These are phyloP conservation scores for Lasioglossum lativentre DNA, from an alignment of 2,888 invertebrate species.

Conservation along the genomic window DNA sequence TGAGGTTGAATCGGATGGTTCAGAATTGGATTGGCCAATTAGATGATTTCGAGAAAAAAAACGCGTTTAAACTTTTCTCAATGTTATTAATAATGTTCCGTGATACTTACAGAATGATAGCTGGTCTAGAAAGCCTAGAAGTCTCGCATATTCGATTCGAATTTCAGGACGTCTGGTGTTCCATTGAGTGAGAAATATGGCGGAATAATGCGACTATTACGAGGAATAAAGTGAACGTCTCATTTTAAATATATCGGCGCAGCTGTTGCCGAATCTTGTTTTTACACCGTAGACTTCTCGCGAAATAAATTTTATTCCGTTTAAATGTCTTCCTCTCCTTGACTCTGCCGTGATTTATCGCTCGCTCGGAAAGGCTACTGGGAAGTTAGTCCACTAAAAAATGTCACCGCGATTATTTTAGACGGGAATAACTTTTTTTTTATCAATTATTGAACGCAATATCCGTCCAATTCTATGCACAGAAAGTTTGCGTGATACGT, in stretches of 20 bases:
- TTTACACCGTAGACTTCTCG: background rate
- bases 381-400: background rate
- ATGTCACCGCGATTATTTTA: constrained; percentile 16
- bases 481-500: too few species aligned
- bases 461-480: too few species aligned
- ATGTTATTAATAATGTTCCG: too few species aligned
- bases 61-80: too few species aligned
- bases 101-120: too few species aligned
- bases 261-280: constrained; percentile 42
- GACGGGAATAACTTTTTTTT: background rate
- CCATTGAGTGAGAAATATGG: constrained; percentile 7
- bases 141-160: background rate
- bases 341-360: constrained; percentile 34
- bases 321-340: constrained; percentile 18
- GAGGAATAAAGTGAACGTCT: background rate
- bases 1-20: too few species aligned
- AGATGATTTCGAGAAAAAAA: too few species aligned
- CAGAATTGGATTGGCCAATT: too few species aligned
- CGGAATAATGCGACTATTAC: constrained; percentile 38
- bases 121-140: background rate
- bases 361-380: background rate
- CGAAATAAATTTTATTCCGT: constrained; percentile 46
- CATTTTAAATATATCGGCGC: constrained; percentile 38
- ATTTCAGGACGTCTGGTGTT: background rate
- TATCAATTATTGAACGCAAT: too few species aligned